Conservation (phyloP, 2,888 invertebrate species). For the Tolmerus cingulatus region DNA sequence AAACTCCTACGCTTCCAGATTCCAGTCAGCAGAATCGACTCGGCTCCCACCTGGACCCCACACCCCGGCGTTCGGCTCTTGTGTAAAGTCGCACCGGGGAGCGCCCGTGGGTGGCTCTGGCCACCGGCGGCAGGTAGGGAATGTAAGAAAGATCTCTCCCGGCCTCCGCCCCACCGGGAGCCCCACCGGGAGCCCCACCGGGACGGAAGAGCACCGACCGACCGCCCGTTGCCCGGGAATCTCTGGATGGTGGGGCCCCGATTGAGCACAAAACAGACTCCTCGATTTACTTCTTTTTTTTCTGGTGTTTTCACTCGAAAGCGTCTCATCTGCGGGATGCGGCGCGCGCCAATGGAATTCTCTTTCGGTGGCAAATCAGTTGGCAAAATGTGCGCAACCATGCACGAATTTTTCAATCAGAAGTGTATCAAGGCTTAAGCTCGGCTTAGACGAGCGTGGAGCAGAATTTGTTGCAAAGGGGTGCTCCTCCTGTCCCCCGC, state of each 20-base stretch:
- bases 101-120: slow-evolving; percentile 7
- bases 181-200: too few species aligned
- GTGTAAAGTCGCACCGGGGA: background rate
- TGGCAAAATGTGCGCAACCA: background rate
- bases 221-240: slow-evolving; percentile 2
- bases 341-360: background rate
- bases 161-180: too few species aligned
- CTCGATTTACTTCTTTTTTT: background rate
- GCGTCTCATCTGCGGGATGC: background rate
- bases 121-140: background rate
- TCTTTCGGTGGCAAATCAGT: background rate
- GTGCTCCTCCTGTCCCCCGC: background rate
- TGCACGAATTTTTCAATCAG: background rate
- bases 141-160: slow-evolving; percentile 5
- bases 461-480: background rate
- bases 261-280: background rate
- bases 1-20: slow-evolving; percentile 35
- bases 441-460: background rate
- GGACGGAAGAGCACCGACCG: slow-evolving; percentile 3
- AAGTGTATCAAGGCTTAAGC: background rate
- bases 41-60: slow-evolving; percentile 17
- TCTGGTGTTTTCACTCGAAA: background rate
- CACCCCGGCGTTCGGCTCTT: background rate
- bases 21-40: slow-evolving; percentile 37
- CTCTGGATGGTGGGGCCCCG: background rate